A percentile compares a stretch with the other conserved stretches of the same genome.
These are phyloP conservation scores for Drosophila cyrtoloma DNA, from an alignment of 2,888 invertebrate species.

Conservation along the genomic window DNA sequence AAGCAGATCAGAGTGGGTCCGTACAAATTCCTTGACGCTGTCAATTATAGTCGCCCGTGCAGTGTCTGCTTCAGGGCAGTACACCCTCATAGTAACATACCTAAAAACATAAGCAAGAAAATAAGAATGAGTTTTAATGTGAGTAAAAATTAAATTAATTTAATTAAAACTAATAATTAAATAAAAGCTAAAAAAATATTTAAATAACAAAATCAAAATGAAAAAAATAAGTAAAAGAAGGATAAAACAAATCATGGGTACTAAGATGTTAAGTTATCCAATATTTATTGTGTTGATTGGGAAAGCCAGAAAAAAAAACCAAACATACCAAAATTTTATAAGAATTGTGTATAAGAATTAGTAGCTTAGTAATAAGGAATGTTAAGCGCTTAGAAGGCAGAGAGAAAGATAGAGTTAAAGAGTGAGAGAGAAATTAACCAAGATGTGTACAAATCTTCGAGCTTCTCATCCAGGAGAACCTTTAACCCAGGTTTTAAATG, in stretches of 20 bases:
- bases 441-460: not conserved
- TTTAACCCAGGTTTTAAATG: too few species aligned
- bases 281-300: not conserved
- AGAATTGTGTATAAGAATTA: not conserved
- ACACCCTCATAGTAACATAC: constrained; percentile 89
- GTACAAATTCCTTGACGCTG: constrained; percentile 84
- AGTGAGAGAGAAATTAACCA: not conserved
- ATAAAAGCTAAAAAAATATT: not conserved
- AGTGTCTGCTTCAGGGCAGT: constrained; percentile 87
- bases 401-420: not conserved
- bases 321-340: not conserved
- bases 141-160: not conserved
- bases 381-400: not conserved
- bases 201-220: not conserved
- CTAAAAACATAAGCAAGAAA: constrained; percentile 18
- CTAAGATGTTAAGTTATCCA: not conserved
- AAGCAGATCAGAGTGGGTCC: constrained; percentile 75
- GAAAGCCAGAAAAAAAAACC: not conserved
- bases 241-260: not conserved
- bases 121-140: not conserved
- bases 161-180: not conserved
- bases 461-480: not conserved
- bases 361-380: not conserved
- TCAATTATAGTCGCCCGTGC: constrained; percentile 83
- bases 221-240: fast-evolving